A percentile compares a stretch with the other conserved stretches of the same genome.
phyloP scores from a whole-genome alignment of 2,888 invertebrate genomes.

The Proisotoma minuta region DNA sequence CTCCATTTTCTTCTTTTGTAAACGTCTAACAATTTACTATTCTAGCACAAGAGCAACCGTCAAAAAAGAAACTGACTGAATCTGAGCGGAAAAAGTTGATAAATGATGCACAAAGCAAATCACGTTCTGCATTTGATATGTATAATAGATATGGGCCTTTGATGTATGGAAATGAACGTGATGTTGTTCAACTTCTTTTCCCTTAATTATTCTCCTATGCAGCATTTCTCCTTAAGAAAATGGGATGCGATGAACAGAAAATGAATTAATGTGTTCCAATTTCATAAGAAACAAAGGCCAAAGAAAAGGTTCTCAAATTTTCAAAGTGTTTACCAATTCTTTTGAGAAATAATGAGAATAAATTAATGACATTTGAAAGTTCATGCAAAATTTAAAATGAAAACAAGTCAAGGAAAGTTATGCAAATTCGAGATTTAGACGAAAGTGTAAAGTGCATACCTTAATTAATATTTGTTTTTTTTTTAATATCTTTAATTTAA shows the following conservation, averaged over 20 bases:
- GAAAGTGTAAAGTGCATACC: no score
- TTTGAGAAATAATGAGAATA: no score
- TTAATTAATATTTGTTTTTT: no score
- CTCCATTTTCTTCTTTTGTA: neutral
- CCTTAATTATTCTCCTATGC: conserved; percentile 5
- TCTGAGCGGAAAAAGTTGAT: conserved; percentile 13
- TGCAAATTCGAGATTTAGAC: no score
- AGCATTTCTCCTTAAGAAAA: neutral
- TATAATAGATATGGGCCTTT: conserved; percentile 5
- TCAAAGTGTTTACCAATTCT: no score
- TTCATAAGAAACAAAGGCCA: neutral
- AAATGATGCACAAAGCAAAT: conserved; percentile 18
- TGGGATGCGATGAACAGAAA: neutral
- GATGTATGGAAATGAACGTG: conserved; percentile 1
- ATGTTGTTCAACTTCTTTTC: neutral
- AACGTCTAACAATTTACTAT: neutral
- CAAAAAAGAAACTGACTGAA: neutral
- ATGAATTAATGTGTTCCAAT: neutral
- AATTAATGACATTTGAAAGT: no score
- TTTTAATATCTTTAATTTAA: no score
- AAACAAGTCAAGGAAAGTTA: no score
- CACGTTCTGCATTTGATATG: conserved; percentile 12
- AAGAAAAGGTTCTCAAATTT: no score
- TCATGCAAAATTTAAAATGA: no score
- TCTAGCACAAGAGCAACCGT: no score